Percentiles rank a stretch among this genome's conserved stretches.
Evolutionary conservation across 2,888 invertebrate species (phyloP).

Genomic region (Patella caerulea): DNA sequence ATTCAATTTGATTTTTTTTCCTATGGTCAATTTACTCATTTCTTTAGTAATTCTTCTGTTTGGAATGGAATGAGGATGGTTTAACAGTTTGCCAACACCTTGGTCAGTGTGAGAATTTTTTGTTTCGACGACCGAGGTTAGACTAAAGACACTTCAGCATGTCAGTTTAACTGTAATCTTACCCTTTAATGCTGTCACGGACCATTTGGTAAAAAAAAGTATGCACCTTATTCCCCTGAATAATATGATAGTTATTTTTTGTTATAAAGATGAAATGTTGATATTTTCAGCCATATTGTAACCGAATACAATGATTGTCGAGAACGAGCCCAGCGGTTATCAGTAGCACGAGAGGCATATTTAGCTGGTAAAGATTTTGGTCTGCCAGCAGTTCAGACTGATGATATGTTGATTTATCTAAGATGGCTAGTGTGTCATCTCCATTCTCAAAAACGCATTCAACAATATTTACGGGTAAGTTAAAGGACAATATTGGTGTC

Average conservation of each 20-base stretch:
- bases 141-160: too few species aligned
- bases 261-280: neutral
- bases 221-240: neutral
- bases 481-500: neutral
- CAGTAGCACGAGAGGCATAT: slow-evolving; percentile 58
- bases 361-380: slow-evolving; percentile 54
- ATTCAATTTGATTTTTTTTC: too few species aligned
- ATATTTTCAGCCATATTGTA: slow-evolving; percentile 62
- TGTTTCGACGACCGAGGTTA: too few species aligned
- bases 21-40: too few species aligned
- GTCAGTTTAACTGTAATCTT: too few species aligned
- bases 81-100: too few species aligned
- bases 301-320: slow-evolving; percentile 69
- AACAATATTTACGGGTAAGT: slow-evolving; percentile 66
- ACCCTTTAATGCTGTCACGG: too few species aligned
- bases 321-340: slow-evolving; percentile 62
- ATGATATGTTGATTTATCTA: slow-evolving; percentile 70
- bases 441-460: slow-evolving; percentile 64
- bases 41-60: too few species aligned
- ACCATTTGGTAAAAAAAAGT: too few species aligned
- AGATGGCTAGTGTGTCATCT: slow-evolving; percentile 69
- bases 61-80: too few species aligned
- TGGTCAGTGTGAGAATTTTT: too few species aligned
- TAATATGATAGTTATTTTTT: neutral
- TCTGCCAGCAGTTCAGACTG: slow-evolving; percentile 55